Evolutionary conservation across 2,113 vertebrate genomes (phyloP).

Genomic region (Clarias batrachus): DNA sequence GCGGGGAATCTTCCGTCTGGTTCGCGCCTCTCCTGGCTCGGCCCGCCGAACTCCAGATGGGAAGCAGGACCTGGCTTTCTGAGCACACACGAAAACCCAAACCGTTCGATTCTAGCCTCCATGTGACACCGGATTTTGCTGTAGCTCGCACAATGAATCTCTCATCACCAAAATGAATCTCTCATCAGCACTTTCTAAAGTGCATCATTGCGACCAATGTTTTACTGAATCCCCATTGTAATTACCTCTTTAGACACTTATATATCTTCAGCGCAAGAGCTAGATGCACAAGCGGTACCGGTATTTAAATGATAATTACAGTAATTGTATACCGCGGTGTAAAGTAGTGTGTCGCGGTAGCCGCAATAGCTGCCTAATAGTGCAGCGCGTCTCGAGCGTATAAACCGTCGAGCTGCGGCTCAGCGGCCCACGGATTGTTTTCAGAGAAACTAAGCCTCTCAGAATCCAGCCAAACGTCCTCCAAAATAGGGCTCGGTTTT

Average conservation of each 20-base stretch:
- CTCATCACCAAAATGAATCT: constrained; percentile 12
- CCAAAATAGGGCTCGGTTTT: constrained; percentile 65
- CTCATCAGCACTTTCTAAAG: constrained; percentile 25
- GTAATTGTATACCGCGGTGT: constrained; percentile 45
- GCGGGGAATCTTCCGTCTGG: constrained; percentile 33
- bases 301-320: constrained; percentile 38
- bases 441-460: constrained; percentile 54
- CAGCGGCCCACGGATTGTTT: constrained; percentile 51
- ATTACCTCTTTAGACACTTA: constrained; percentile 28
- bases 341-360: constrained; percentile 37
- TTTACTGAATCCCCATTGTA: constrained; percentile 16
- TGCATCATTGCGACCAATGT: constrained; percentile 12
- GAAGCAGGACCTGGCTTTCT: constrained; percentile 2
- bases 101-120: constrained; percentile 15
- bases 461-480: constrained; percentile 58
- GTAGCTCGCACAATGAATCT: constrained; percentile 2
- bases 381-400: constrained; percentile 60
- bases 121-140: constrained; percentile 1
- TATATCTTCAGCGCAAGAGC: constrained; percentile 30
- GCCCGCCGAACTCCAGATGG: constrained; percentile 30
- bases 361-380: constrained; percentile 62
- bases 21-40: constrained; percentile 14
- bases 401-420: constrained; percentile 50
- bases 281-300: constrained; percentile 17
- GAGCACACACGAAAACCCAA: not conserved